Conservation (phyloP, 2,888 invertebrate species). For the Sinohyriopsis cumingii region DNA sequence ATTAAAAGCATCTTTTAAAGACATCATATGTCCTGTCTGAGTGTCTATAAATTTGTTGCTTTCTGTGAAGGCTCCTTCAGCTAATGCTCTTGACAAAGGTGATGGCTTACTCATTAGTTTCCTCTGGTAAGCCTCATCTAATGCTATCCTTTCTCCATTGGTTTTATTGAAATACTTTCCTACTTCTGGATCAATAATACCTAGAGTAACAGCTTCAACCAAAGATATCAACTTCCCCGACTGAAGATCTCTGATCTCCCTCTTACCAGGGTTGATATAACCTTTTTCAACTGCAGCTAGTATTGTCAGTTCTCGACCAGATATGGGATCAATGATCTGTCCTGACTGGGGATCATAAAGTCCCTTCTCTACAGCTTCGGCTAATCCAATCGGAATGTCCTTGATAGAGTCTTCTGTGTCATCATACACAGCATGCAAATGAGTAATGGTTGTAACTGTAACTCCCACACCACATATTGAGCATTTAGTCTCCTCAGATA, state of each 20-base stretch:
- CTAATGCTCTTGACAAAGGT: slow-evolving; percentile 90
- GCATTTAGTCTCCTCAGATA: slow-evolving; percentile 50
- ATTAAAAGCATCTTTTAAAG: slow-evolving; percentile 88
- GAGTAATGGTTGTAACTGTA: slow-evolving; percentile 60
- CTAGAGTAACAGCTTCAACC: slow-evolving; percentile 91
- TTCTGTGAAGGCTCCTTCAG: slow-evolving; percentile 73
- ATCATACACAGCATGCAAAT: slow-evolving; percentile 63
- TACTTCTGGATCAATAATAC: slow-evolving; percentile 83
- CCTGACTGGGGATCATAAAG: slow-evolving; percentile 73
- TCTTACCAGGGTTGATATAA: slow-evolving; percentile 79
- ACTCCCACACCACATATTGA: slow-evolving; percentile 60
- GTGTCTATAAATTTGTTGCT: slow-evolving; percentile 82
- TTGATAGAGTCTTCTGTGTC: slow-evolving; percentile 47
- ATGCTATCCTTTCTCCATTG: slow-evolving; percentile 82
- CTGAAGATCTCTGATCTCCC: slow-evolving; percentile 85
- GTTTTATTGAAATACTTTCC: slow-evolving; percentile 86
- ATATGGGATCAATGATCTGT: slow-evolving; percentile 71
- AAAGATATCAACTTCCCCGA: slow-evolving; percentile 91
- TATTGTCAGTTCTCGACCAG: slow-evolving; percentile 77
- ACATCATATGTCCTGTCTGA: slow-evolving; percentile 81
- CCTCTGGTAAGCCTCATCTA: slow-evolving; percentile 88
- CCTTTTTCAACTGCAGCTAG: slow-evolving; percentile 82
- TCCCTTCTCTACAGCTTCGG: slow-evolving; percentile 70
- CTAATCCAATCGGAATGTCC: slow-evolving; percentile 63
- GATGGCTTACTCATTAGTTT: slow-evolving; percentile 76